Conservation (phyloP, 2,113 vertebrate species). For the Nothocercus julius region DNA sequence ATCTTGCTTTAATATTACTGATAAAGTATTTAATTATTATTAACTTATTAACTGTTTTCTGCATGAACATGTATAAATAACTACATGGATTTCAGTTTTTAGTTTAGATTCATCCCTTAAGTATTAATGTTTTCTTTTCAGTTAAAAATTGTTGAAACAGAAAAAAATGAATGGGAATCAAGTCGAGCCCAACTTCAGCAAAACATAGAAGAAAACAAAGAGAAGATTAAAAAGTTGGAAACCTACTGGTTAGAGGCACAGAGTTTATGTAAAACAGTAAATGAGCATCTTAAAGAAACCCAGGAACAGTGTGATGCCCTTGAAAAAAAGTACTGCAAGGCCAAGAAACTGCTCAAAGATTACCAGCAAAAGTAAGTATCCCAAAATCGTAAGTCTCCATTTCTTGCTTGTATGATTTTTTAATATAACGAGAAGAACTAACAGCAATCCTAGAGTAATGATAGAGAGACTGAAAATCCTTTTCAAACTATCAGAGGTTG, state of each 20-base stretch:
- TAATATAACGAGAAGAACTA: neutral
- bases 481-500: neutral
- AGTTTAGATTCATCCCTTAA: constrained; percentile 12
- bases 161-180: constrained; percentile 80
- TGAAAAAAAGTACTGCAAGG: constrained; percentile 93
- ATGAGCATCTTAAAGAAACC: constrained; percentile 87
- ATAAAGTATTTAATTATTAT: neutral
- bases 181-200: constrained; percentile 83
- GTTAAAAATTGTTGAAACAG: constrained; percentile 81
- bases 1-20: neutral
- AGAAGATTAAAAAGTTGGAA: constrained; percentile 88
- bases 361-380: constrained; percentile 90
- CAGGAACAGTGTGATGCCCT: constrained; percentile 87
- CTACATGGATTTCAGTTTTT: neutral
- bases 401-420: neutral
- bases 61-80: neutral
- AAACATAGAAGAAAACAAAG: constrained; percentile 84
- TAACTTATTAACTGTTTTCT: neutral
- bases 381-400: neutral
- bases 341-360: constrained; percentile 92
- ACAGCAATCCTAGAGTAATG: neutral
- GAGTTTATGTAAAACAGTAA: constrained; percentile 87
- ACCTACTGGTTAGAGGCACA: constrained; percentile 91
- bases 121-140: constrained; percentile 62
- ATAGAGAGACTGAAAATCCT: neutral